Conservation (phyloP, 2,888 invertebrate species). For the Pilophorus perplexus region DNA sequence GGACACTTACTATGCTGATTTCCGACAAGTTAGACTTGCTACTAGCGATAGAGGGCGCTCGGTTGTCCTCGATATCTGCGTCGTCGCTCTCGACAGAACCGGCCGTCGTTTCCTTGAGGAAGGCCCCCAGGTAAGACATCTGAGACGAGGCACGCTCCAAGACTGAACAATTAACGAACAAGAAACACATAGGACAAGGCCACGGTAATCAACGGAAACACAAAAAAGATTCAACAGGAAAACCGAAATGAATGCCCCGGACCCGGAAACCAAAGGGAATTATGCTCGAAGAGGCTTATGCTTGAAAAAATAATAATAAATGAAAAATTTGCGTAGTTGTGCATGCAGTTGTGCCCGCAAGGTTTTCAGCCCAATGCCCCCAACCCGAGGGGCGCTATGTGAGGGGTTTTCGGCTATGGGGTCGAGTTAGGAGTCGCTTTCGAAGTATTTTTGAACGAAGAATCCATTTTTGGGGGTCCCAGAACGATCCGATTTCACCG, state of each 20-base stretch:
- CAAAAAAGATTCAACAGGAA: slow-evolving; percentile 31
- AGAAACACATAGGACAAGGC: slow-evolving; percentile 40
- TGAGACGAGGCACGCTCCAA: slow-evolving; percentile 86
- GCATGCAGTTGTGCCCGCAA: too few relatives aligned
- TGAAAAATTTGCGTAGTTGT: too few relatives aligned
- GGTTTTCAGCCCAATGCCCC: too few relatives aligned
- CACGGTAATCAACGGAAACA: slow-evolving; percentile 37
- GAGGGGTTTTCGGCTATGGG: too few relatives aligned
- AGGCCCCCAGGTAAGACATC: slow-evolving; percentile 87
- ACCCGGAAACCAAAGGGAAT: slow-evolving; percentile 6
- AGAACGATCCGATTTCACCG: too few relatives aligned
- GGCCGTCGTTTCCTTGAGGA: slow-evolving; percentile 68
- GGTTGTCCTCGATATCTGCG: slow-evolving; percentile 72
- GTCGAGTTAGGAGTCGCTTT: too few relatives aligned
- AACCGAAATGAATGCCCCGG: slow-evolving; percentile 1
- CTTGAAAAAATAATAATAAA: too few relatives aligned
- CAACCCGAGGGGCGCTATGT: too few relatives aligned
- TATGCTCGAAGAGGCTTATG: too few relatives aligned
- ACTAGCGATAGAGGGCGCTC: slow-evolving; percentile 72
- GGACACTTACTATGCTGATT: slow-evolving; percentile 68
- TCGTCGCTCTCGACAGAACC: slow-evolving; percentile 69
- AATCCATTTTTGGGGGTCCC: too few relatives aligned
- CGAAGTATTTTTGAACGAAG: too few relatives aligned
- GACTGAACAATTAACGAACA: slow-evolving; percentile 59
- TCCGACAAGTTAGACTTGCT: slow-evolving; percentile 83